Base-by-base conservation (phyloP, 2,888 invertebrate species). In the Drosophila algonquin region DNA sequence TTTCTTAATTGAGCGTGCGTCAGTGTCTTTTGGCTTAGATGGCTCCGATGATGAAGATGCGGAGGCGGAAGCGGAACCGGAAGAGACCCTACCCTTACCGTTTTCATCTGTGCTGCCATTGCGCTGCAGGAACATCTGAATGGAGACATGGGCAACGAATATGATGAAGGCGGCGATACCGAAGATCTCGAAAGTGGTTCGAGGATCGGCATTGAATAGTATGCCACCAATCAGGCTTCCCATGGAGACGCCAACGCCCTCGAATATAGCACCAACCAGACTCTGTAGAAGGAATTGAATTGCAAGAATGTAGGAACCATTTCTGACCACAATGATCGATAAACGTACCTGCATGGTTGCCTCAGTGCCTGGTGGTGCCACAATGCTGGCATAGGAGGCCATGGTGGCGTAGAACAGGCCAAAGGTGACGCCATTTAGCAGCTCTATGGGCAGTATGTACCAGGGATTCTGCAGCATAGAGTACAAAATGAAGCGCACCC, bases 321-420 rank as follows among this genome's bases (percentile, higher is more conserved):
- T 16, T 16, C 14, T 12, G 2, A 9, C 3, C 12, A 7, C 5
- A 4, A 5, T 4, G 3, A 7, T 7, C 0, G 9, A 18, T 57
- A 4, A 32, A 76, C 75, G 88, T 91, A 95, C 95, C 94, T 97
- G 97, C 87, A 97, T 95, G 14, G 98, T 97, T 0, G 97, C 96
- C 92, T 97, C 96, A 0, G 96, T 96, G 10, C 97, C 97, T 0
- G 95, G 94, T 1, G 97, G 97, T 2, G 97, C 95, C 1, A 97
- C 94, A 72, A 96, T 94, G 89, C 95, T 96, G 0, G 97, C 97
- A 91, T 97, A 98, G 0, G 97, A 96, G 18, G 97, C 95, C 96
- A 97, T 97, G 10, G 97, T 95, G 0, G 97, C 95, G 91, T 96
- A 98, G 87, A 96, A 96, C 90, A 98, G 94, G 21, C 98, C 98